phyloP scores from a whole-genome alignment of 2,113 vertebrate species.

The Misgurnus mizolepis region DNA sequence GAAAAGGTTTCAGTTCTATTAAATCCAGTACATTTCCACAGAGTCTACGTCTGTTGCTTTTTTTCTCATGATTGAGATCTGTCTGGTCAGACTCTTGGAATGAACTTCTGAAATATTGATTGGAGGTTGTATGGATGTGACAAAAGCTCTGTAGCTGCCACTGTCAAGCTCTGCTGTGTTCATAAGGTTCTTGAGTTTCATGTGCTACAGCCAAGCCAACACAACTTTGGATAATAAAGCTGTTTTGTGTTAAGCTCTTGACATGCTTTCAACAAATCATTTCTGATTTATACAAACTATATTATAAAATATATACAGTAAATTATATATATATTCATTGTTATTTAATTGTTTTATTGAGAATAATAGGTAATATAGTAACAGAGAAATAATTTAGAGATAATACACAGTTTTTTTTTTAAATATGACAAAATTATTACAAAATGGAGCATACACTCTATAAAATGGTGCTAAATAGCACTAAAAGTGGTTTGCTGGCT shows the following conservation, averaged over 20 bases:
- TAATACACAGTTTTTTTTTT: too few species aligned
- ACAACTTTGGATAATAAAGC: neutral
- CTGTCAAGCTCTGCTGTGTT: conserved; percentile 20
- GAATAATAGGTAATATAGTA: too few species aligned
- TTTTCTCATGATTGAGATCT: neutral
- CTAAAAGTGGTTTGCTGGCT: too few species aligned
- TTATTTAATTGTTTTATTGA: too few species aligned
- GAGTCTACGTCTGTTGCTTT: neutral
- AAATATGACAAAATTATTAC: too few species aligned
- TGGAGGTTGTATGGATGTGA: conserved; percentile 55
- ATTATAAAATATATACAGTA: too few species aligned
- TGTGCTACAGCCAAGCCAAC: conserved; percentile 8
- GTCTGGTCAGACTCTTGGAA: conserved; percentile 3
- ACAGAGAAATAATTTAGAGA: too few species aligned
- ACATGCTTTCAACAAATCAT: neutral
- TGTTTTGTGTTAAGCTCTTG: neutral
- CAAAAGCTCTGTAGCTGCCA: conserved; percentile 46
- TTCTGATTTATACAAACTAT: too few species aligned
- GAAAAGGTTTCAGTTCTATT: too few species aligned
- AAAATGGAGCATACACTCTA: too few species aligned
- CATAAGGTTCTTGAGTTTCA: conserved; percentile 10
- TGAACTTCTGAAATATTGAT: conserved; percentile 69
- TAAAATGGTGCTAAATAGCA: too few species aligned
- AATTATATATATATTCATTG: too few species aligned
- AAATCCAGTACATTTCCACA: conserved; percentile 23